Conservation (phyloP, 1,140 invertebrate species). For the Sminthurinus signatus region DNA sequence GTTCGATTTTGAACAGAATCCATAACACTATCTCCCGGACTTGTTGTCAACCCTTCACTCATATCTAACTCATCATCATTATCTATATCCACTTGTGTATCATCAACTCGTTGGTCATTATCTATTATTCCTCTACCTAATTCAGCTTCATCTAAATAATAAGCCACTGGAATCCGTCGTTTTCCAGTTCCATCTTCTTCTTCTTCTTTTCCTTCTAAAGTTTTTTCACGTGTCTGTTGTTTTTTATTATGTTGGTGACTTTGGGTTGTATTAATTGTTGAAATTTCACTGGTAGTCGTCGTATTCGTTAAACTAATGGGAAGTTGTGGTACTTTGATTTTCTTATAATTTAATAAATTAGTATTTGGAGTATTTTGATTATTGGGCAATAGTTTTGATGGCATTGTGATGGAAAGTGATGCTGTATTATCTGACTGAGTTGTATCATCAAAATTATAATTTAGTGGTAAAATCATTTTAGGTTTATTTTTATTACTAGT, state of each 20-base stretch:
- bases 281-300: no score
- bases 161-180: background rate
- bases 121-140: background rate
- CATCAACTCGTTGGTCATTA: background rate
- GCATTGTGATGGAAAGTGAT: background rate
- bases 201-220: background rate
- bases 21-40: constrained; percentile 32
- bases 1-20: constrained; percentile 30
- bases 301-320: no score
- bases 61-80: background rate
- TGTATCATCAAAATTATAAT: constrained; percentile 4
- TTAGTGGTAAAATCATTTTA: background rate
- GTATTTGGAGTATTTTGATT: no score
- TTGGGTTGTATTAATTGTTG: background rate
- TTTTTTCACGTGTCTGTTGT: no score
- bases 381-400: background rate
- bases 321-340: no score
- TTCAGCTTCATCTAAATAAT: background rate
- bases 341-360: no score
- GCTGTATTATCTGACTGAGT: background rate
- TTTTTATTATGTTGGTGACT: no score
- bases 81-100: background rate
- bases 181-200: background rate
- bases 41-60: constrained; percentile 20
- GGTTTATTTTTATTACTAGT: background rate